Evolutionary conservation across 2,888 invertebrate species (phyloP).

Genomic region (Tetrapedia diversipes): DNA sequence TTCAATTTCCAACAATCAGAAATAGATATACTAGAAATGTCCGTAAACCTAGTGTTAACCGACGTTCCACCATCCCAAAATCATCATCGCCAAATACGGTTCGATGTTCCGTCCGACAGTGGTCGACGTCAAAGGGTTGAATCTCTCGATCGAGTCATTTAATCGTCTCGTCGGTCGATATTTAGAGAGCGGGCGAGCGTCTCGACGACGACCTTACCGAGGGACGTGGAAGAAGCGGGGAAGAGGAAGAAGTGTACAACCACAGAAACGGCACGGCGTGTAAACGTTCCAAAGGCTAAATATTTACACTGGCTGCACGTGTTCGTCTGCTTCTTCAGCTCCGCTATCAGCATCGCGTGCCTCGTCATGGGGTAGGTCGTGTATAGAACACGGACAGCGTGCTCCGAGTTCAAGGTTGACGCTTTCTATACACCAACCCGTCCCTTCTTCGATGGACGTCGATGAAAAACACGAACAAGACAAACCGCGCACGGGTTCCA

Average conservation of each 20-base stretch:
- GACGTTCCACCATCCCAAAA: too few species aligned
- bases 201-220: conserved; percentile 8
- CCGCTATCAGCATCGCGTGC: conserved; percentile 61
- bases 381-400: conserved; percentile 45
- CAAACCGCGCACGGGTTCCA: conserved; percentile 3
- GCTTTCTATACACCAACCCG: conserved; percentile 25
- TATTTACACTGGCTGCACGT: conserved; percentile 71
- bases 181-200: conserved; percentile 17
- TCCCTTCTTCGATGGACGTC: conserved; percentile 8
- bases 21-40: too few species aligned
- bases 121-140: too few species aligned
- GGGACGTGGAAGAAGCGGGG: conserved; percentile 5
- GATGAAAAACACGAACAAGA: neutral
- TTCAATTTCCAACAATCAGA: too few species aligned
- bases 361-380: conserved; percentile 67
- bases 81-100: too few species aligned
- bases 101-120: too few species aligned
- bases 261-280: conserved; percentile 29
- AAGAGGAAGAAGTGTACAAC: conserved; percentile 41
- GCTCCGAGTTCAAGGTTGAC: conserved; percentile 61
- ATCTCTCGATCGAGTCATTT: too few species aligned
- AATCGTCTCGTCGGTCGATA: conserved; percentile 23
- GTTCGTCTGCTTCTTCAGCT: conserved; percentile 61
- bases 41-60: too few species aligned
- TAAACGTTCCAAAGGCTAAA: conserved; percentile 67